Evolutionary conservation across 1,140 invertebrate genomes (phyloP).

Genomic region (Bombus huntii): DNA sequence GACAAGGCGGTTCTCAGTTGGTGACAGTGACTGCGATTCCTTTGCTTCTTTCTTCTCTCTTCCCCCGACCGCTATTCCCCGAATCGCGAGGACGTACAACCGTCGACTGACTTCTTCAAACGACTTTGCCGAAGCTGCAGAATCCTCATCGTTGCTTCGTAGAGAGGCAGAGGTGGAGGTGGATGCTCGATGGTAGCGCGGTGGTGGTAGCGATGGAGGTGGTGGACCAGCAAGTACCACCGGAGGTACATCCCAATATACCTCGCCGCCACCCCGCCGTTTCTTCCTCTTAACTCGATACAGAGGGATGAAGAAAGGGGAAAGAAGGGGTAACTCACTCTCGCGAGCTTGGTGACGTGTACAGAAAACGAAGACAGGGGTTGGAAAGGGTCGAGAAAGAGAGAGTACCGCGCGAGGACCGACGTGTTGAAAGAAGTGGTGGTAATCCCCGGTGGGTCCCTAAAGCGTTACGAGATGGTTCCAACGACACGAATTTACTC

Average conservation of each 20-base stretch:
- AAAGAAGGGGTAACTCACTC: slow-evolving; percentile 63
- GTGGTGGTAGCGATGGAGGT: slow-evolving; percentile 48
- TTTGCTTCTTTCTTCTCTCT: neutral
- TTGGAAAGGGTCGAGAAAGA: slow-evolving; percentile 65
- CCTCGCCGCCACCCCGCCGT: slow-evolving; percentile 8
- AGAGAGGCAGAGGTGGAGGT: slow-evolving; percentile 59
- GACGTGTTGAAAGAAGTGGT: slow-evolving; percentile 61
- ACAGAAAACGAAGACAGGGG: slow-evolving; percentile 28
- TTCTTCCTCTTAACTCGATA: slow-evolving; percentile 58
- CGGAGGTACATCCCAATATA: slow-evolving; percentile 26
- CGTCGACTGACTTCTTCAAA: slow-evolving; percentile 79
- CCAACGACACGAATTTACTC: slow-evolving; percentile 64
- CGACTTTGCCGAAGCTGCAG: slow-evolving; percentile 81
- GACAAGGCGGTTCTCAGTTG: neutral
- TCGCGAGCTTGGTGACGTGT: slow-evolving; percentile 49
- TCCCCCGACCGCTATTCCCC: slow-evolving; percentile 34
- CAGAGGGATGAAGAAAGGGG: slow-evolving; percentile 58
- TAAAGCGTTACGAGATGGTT: slow-evolving; percentile 55
- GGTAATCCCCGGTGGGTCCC: slow-evolving; percentile 74
- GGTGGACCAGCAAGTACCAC: slow-evolving; percentile 49
- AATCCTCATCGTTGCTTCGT: slow-evolving; percentile 69
- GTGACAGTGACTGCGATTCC: neutral
- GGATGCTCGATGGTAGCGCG: slow-evolving; percentile 35
- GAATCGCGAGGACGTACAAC: slow-evolving; percentile 72
- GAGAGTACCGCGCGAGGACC: slow-evolving; percentile 57